Evolutionary conservation across 2,113 vertebrate genomes (phyloP), one percentile per base, ranked within the genome.

Genomic region (Castor canadensis): DNA sequence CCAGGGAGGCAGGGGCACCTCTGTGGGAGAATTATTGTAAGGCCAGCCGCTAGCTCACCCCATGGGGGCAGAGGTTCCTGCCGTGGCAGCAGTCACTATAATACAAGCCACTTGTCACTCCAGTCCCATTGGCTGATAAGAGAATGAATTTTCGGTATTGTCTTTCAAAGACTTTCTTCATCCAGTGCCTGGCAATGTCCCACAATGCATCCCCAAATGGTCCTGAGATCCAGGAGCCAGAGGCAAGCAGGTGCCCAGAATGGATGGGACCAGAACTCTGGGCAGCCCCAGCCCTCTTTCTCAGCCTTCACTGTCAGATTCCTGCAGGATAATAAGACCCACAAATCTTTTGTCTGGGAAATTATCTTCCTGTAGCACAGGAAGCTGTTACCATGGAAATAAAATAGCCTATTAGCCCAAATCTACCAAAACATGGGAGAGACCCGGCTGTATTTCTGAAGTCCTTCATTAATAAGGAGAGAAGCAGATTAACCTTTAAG

Each of bases 311-410:
- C 81, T 71, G 79, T 81, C 93, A 93, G 93, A 97, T 95, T 92
- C 93, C 89, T 87, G 76, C 19, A 91, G 97, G 96, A 96, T 96
- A 94, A 96, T 16, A 69, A 98, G 96, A 87, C 88, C 69, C 15
- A 64, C 72, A 72, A 93, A 97, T 97, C 96, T 47, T 12, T 98
- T 97, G 96, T 94, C 95, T 98, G 98, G 97, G 92, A 98, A 98
- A 98, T 92, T 95, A 69, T 97, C 97, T 97, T 98, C 97, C 96
- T 28, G 30, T 91, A 97, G 87, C 54, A 93, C 89, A 82, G 93
- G 96, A 96, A 98, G 93, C 96, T 79, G 98, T 99, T 98, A 96
- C 98, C 98, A 98, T 98, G 98, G 98, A 98, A 98, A 99, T 98
- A 95, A 98, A 98, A 97, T 96, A 95, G 96, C 93, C 97, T 97